Evolutionary conservation across 1,140 invertebrate species (phyloP).

Genomic region (Ptiloglossa arizonensis): DNA sequence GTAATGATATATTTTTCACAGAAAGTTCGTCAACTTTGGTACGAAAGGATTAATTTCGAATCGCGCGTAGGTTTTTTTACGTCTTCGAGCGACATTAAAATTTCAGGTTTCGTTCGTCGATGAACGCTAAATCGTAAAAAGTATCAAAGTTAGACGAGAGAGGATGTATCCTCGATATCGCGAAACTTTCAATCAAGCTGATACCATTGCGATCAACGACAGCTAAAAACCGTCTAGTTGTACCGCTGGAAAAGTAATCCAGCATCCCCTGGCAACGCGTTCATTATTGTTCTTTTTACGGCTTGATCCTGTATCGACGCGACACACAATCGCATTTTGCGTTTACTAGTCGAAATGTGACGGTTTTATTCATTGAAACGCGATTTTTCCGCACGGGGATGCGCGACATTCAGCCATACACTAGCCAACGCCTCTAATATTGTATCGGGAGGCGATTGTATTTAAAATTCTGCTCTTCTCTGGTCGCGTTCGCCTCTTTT

Average conservation of each 20-base stretch:
- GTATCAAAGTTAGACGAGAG: neutral
- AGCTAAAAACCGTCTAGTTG: neutral
- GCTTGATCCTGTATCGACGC: conserved; percentile 15
- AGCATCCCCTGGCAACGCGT: neutral
- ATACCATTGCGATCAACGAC: neutral
- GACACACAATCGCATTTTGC: conserved; percentile 19
- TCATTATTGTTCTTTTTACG: conserved; percentile 38
- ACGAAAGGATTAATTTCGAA: too few relatives aligned
- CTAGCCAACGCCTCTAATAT: conserved; percentile 34
- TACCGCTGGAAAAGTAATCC: conserved; percentile 13
- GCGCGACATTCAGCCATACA: conserved; percentile 9
- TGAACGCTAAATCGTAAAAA: neutral
- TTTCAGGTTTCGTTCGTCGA: neutral
- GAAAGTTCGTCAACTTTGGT: too few relatives aligned
- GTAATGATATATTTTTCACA: too few relatives aligned
- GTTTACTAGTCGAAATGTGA: conserved; percentile 26
- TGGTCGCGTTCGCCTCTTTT: neutral
- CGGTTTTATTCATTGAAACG: conserved; percentile 27
- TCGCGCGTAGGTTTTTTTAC: too few relatives aligned
- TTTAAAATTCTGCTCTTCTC: conserved; percentile 16
- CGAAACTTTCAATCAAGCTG: neutral
- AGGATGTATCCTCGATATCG: too few relatives aligned
- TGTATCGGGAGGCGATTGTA: conserved; percentile 24
- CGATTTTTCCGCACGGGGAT: conserved; percentile 15
- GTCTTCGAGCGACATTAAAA: neutral